A percentile compares a stretch with the other conserved stretches of the same genome.
phyloP scores from a whole-genome alignment of 2,113 vertebrate species.

The Columba janthina region DNA sequence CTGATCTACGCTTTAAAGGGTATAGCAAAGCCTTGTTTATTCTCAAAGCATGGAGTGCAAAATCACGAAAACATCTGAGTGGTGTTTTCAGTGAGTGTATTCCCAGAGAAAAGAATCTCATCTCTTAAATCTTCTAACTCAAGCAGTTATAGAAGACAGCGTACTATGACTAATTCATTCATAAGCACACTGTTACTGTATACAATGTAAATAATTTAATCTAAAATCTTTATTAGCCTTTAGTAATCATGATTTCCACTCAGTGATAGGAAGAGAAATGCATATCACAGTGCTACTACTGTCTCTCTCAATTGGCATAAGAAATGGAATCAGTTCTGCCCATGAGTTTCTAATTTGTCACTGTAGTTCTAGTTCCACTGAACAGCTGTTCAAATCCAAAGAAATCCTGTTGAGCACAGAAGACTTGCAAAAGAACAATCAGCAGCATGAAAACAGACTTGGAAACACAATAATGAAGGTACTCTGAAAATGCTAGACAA shows the following conservation, averaged over 20 bases:
- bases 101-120: neutral
- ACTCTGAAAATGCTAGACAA: neutral
- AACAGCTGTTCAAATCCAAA: slow-evolving; percentile 28
- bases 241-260: neutral
- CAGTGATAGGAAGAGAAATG: neutral
- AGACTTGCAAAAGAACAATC: neutral
- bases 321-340: slow-evolving; percentile 42
- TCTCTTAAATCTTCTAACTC: neutral
- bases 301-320: neutral
- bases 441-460: neutral
- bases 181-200: neutral
- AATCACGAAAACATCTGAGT: neutral
- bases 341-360: slow-evolving; percentile 40
- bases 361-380: slow-evolving; percentile 18
- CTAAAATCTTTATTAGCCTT: neutral
- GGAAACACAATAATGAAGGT: neutral
- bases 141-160: neutral
- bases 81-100: neutral
- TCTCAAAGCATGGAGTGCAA: neutral
- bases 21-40: neutral
- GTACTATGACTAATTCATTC: neutral
- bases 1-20: neutral
- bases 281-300: neutral
- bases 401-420: neutral
- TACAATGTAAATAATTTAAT: neutral